These are phyloP conservation scores for Ictidomys tridecemlineatus DNA, from an alignment of 2,113 vertebrate genomes.

Conservation along the genomic window DNA sequence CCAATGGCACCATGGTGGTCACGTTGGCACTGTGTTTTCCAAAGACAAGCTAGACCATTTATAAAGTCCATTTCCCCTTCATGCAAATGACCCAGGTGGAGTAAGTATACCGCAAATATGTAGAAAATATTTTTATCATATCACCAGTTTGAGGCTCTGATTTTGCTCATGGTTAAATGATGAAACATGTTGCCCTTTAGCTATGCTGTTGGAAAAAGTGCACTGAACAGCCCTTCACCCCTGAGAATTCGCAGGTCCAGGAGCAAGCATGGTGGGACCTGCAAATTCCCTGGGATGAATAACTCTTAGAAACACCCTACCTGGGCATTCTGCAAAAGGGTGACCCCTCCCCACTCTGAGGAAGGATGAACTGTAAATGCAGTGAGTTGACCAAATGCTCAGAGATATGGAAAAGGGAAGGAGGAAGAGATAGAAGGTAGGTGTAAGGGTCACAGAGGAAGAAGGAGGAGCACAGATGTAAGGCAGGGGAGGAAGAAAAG, in stretches of 20 bases:
- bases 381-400: not conserved
- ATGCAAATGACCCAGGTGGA: not conserved
- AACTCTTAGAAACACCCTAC: not conserved
- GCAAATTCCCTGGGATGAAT: not conserved
- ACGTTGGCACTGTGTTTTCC: not conserved
- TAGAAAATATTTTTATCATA: not conserved
- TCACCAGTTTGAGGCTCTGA: not conserved
- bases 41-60: constrained; percentile 45
- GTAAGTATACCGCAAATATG: constrained; percentile 43
- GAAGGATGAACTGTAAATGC: not conserved
- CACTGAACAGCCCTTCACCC: not conserved
- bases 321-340: not conserved
- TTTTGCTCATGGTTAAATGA: not conserved
- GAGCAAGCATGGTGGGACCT: not conserved
- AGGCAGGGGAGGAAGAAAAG: not conserved
- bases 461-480: not conserved
- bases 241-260: constrained; percentile 32
- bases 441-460: fast-evolving
- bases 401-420: not conserved
- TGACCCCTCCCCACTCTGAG: not conserved
- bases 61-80: constrained; percentile 3
- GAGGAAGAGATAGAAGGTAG: not conserved
- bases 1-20: fast-evolving
- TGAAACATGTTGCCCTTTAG: not conserved
- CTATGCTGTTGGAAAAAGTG: not conserved